Percentiles rank a stretch among this genome's conserved stretches.
Evolutionary conservation across 2,113 vertebrate species (phyloP).

Genomic region (Clarias macrocephalus): DNA sequence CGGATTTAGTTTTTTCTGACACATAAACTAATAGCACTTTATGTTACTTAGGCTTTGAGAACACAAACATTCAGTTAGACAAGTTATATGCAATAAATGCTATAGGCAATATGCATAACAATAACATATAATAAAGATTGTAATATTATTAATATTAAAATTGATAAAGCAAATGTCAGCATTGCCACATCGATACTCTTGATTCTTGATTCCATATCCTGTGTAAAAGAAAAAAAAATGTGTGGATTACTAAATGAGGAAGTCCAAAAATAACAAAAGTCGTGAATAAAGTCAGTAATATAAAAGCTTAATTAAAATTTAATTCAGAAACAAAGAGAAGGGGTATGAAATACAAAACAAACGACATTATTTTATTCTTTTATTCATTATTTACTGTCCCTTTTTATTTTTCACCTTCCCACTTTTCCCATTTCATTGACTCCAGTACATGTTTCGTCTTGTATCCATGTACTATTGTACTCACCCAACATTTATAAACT

Average conservation of each 20-base stretch:
- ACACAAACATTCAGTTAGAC: background rate
- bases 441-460: background rate
- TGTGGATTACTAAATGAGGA: background rate
- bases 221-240: background rate
- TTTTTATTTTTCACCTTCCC: background rate
- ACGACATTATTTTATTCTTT: background rate
- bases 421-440: background rate
- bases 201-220: background rate
- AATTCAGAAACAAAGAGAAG: background rate
- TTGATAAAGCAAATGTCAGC: background rate
- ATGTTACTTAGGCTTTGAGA: background rate
- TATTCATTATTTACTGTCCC: background rate
- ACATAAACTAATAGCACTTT: background rate
- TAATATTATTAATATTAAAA: background rate
- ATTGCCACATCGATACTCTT: background rate
- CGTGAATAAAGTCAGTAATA: background rate
- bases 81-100: background rate
- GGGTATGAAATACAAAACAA: background rate
- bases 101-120: background rate
- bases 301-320: background rate
- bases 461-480: background rate
- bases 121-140: background rate
- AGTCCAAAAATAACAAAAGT: background rate
- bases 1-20: too few relatives aligned
- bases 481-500: background rate